phyloP scores from a whole-genome alignment of 1,140 invertebrate genomes.

The Zaprionus ghesquierei region DNA sequence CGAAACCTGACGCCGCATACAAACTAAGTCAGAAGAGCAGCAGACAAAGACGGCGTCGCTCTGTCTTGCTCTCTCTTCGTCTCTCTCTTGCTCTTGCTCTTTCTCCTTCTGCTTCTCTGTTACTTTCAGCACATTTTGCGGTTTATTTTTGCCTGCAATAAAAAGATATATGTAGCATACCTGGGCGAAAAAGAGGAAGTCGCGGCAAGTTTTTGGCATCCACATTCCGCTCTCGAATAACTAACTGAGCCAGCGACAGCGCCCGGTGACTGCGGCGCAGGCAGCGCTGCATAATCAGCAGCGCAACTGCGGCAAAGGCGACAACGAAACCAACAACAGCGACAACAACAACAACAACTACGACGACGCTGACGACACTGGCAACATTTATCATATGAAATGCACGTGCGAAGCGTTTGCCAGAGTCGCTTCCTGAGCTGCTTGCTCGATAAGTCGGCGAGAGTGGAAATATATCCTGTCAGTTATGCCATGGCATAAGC shows the following conservation, averaged over 20 bases:
- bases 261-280: not conserved
- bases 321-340: conserved; percentile 50
- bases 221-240: conserved; percentile 29
- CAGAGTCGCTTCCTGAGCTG: conserved; percentile 54
- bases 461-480: conserved; percentile 12
- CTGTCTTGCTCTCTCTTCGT: not conserved
- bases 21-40: conserved; percentile 32
- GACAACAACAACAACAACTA: conserved; percentile 38
- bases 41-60: conserved; percentile 2
- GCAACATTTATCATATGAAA: conserved; percentile 76
- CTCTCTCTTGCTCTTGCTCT: not conserved
- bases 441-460: conserved; percentile 39
- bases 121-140: conserved; percentile 34
- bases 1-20: conserved; percentile 74
- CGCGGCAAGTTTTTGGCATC: conserved; percentile 65
- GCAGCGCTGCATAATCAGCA: conserved; percentile 67
- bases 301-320: conserved; percentile 40
- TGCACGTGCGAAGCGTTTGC: conserved; percentile 74
- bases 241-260: conserved; percentile 19
- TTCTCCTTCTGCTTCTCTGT: not conserved
- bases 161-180: conserved; percentile 58
- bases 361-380: conserved; percentile 46
- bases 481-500: not conserved
- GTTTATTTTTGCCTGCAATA: conserved; percentile 73
- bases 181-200: conserved; percentile 54